Base-by-base conservation (phyloP, 92 coral and sea anemone genomes). In the Zoanthus gigantus region DNA sequence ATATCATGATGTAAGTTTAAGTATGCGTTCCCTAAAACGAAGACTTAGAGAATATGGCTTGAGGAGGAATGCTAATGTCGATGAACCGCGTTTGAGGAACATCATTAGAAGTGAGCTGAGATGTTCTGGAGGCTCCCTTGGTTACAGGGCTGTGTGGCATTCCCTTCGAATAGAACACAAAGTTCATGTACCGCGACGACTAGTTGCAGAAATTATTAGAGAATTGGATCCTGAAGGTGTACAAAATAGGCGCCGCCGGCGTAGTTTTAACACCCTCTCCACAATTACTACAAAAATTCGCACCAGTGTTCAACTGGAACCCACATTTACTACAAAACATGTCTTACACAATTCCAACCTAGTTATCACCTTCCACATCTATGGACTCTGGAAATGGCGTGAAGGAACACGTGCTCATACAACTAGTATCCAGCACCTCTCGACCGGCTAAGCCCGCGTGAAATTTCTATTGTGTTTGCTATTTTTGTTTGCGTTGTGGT, bases 71-170 rank as follows among this genome's bases (percentile, higher is more conserved):
- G n/a, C n/a, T n/a, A n/a, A n/a, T 50, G 80, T 53, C 29, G 82
- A 50, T 17, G 83, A 77, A 44, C 80, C 69, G 66, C 46, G 79
- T 46, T 54, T 79, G 48, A 81, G 80, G 45, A 72, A 32, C 85
- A 32, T 82, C 17, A 91, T 74, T 18, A 66, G 72, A 53, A 48
- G 61, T 17, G 80, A 87, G 76, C 52, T 87, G 45, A 83, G 78
- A 46, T 85, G 86, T 5, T 87, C 89, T 53, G 89, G 91, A 34
- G 85, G 88, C 53, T 76, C 89, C 0, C 73, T 88, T 29, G 93
- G 93, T 54, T 91, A 87, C 83, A 87, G 93, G 46, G 68, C 91
- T 30, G 88, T 91, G 81, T 91, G 93, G 93, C 91, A 91, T 87
- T 75, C 85, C 56, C 72, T 83, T 89, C 89, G 89, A 53, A 74